Base-by-base conservation (phyloP, 1,140 invertebrate genomes). In the Zaprionus taronus region DNA sequence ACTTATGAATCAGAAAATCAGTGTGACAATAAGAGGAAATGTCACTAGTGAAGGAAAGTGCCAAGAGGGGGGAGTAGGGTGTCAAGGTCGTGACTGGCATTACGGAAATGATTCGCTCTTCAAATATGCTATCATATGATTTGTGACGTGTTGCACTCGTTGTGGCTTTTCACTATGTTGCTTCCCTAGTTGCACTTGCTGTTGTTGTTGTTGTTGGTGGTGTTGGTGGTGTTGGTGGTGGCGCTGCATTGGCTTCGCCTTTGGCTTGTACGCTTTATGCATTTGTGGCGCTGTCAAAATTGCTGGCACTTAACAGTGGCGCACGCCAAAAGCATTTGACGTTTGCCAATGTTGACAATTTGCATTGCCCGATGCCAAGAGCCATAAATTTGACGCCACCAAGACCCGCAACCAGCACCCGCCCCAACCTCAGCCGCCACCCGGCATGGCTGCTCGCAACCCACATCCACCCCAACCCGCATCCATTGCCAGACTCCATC, bases 261-360 rank as follows among this genome's bases (percentile, higher is more conserved):
- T 66, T 38, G 44, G 56, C 26, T 44, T 56, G 24, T 26, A 22
- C 36, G 38, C 67, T 70, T 76, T 66, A 62, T 77, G 74, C 74
- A 72, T 77, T 77, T 77, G 36, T 64, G 55, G 51, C 65, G 55
- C 67, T 76, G 28, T 38, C 56, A 64, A 72, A 72, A 72, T 72
- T 72, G 73, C 68, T 71, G 73, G 69, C 61, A 76, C 73, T 76
- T 76, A 71, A 76, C 61, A 49, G 34, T 72, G 68, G 55, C 72
- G 72, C 41, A 60, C 49, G 53, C 31, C 31, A 75, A 60, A 75
- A 51, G 44, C 74, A 72, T 72, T 77, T 72, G 74, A 66, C 63
- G 70, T 72, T 72, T 77, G 69, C 62, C 74, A 72, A 72, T 77
- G 74, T 77, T 72, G 74, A 77, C 74, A 77, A 73, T 77, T 72